phyloP scores from a whole-genome alignment of 1,140 invertebrate species.

The Drusus annulatus region DNA sequence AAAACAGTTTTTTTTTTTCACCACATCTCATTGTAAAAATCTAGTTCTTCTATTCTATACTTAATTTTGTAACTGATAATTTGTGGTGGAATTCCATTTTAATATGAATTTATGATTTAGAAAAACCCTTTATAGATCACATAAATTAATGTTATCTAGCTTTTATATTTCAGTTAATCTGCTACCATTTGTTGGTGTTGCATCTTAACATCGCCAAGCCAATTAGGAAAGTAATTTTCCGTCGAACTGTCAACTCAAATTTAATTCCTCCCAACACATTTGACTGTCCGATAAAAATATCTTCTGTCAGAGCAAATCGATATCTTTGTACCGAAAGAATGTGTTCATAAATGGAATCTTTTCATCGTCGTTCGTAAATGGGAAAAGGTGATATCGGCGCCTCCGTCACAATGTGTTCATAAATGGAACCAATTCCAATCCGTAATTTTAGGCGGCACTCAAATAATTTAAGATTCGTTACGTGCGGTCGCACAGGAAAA shows the following conservation, averaged over 20 bases:
- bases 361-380: neutral
- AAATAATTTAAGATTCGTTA: conserved; percentile 55
- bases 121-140: too few species aligned
- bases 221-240: conserved; percentile 11
- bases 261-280: conserved; percentile 12
- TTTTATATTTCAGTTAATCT: too few species aligned
- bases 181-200: too few species aligned
- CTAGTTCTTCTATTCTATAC: too few species aligned
- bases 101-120: too few species aligned
- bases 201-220: too few species aligned
- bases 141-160: too few species aligned
- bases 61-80: too few species aligned
- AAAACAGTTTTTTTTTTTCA: too few species aligned
- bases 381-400: neutral
- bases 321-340: neutral
- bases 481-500: conserved; percentile 57
- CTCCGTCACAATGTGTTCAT: conserved; percentile 41
- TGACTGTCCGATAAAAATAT: conserved; percentile 3
- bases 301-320: neutral
- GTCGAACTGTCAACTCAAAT: neutral
- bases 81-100: too few species aligned
- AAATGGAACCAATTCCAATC: conserved; percentile 42
- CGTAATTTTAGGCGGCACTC: conserved; percentile 51
- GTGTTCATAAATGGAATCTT: neutral
- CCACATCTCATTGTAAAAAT: too few species aligned